Evolutionary conservation across 92 coral and sea anemone genomes (phyloP).

Genomic region (Palythoa grandis): DNA sequence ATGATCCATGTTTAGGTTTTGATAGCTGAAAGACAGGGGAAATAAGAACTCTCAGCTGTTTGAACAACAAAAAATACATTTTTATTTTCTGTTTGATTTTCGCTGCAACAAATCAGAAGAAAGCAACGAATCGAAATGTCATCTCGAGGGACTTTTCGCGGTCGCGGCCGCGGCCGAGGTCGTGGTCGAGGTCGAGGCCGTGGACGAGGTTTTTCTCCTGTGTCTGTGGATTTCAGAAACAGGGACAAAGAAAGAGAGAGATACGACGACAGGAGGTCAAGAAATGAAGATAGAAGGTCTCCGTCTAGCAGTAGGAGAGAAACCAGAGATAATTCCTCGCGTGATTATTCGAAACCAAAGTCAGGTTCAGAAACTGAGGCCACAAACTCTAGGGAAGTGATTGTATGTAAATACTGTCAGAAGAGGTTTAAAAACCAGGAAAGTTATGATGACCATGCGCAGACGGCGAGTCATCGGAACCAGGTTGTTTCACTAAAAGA

Average conservation of each 20-base stretch:
- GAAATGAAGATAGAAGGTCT: slow-evolving; percentile 51
- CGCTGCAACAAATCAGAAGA: neutral
- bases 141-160: slow-evolving; percentile 14
- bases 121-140: slow-evolving; percentile 11
- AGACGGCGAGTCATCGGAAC: slow-evolving; percentile 52
- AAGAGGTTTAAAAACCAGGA: slow-evolving; percentile 56
- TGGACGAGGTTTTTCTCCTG: slow-evolving; percentile 20
- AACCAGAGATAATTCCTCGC: neutral
- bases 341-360: slow-evolving; percentile 11
- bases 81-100: slow-evolving; percentile 5
- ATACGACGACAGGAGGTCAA: slow-evolving; percentile 10
- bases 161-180: slow-evolving; percentile 35
- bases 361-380: slow-evolving; percentile 31
- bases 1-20: neutral
- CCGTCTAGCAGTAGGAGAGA: slow-evolving; percentile 45
- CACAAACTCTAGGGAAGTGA: slow-evolving; percentile 32
- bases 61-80: neutral
- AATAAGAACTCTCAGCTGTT: neutral
- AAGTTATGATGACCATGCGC: slow-evolving; percentile 41
- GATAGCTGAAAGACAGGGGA: neutral
- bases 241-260: neutral
- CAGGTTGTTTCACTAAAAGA: slow-evolving; percentile 45
- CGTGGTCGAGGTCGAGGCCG: slow-evolving; percentile 17
- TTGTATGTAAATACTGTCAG: slow-evolving; percentile 59
- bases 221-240: neutral